These are phyloP conservation scores for Saccostrea cuccullata DNA, from an alignment of 1,140 invertebrate genomes.

Conservation along the genomic window DNA sequence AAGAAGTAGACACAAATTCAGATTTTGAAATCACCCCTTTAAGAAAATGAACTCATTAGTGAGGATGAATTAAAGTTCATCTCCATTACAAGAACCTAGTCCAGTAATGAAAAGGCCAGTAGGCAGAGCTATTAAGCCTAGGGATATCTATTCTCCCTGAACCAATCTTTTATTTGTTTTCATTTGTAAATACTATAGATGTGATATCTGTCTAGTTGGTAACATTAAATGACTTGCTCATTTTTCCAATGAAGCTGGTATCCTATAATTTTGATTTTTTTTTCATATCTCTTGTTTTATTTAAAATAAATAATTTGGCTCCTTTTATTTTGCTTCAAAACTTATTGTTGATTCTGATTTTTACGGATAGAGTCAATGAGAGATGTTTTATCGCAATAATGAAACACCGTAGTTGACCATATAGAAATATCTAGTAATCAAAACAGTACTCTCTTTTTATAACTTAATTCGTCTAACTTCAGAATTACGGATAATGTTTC, in stretches of 20 bases:
- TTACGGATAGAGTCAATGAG: too few species aligned
- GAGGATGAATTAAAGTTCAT: not conserved
- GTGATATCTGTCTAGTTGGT: too few species aligned
- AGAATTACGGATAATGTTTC: too few species aligned
- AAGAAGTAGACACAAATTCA: not conserved
- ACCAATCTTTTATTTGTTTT: too few species aligned
- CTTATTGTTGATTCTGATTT: too few species aligned
- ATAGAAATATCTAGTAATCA: not conserved
- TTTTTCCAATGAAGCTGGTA: too few species aligned
- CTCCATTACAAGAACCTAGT: not conserved
- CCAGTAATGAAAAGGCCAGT: not conserved
- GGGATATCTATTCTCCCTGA: not conserved
- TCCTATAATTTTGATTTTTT: not conserved
- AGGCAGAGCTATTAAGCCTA: not conserved
- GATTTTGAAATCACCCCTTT: not conserved
- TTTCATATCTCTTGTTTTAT: not conserved
- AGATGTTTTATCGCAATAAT: too few species aligned
- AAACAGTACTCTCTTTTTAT: not conserved
- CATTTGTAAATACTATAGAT: too few species aligned
- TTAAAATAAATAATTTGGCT: too few species aligned
- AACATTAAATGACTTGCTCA: too few species aligned
- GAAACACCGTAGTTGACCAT: not conserved
- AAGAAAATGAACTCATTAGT: not conserved
- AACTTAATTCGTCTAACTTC: not conserved
- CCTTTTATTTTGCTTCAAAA: not conserved